Base-by-base conservation (phyloP, 2,888 invertebrate genomes). In the Brachylomia viminalis region DNA sequence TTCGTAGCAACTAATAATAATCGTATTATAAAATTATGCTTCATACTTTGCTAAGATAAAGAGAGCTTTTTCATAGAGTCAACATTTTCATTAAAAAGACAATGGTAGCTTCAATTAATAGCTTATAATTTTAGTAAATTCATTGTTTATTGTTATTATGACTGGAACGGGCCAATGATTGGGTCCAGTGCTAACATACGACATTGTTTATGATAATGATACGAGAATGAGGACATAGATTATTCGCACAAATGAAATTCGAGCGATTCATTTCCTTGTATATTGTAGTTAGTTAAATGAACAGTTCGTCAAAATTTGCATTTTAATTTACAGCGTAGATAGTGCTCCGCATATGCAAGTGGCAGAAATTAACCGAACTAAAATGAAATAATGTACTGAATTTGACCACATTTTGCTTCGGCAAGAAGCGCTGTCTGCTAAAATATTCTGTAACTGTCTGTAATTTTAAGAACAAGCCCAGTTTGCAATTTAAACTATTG, bases 21-120 rank as follows among this genome's bases (percentile, higher is more conserved):
- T 76, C 38, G 61, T 42, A 59, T 30, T 75, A 52, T 58, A 64
- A 58, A 54, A n/a, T n/a, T 49, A 77, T 59, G 59, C 73, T 69
- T 78, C n/a, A 59, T 79, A 75, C 20, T 72, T 79, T 58, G 79
- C 67, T 79, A 83, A 56, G 38, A 42, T 72, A 72, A 62, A 73
- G 83, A 83, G 83, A 79, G 78, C 73, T 73, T 69, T 81, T 82
- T 66, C 62, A 47, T 62, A 58, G n/a, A 59, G 72, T 56, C n/a
- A 56, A 54, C 23, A 27, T 81, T 79, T 81, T 42, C 0, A 42
- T 54, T 23, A 52, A 49, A 56, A 72, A 64, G 45, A 74, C 38
- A 75, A 69, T 58, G 49, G n/a, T 59, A 65, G 47, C 47, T 80
- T 33, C 33, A 54, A 62, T 59, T 54, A 47, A 61, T 78, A 45